Conservation (phyloP, 2,888 invertebrate species). For the Zygaena filipendulae region DNA sequence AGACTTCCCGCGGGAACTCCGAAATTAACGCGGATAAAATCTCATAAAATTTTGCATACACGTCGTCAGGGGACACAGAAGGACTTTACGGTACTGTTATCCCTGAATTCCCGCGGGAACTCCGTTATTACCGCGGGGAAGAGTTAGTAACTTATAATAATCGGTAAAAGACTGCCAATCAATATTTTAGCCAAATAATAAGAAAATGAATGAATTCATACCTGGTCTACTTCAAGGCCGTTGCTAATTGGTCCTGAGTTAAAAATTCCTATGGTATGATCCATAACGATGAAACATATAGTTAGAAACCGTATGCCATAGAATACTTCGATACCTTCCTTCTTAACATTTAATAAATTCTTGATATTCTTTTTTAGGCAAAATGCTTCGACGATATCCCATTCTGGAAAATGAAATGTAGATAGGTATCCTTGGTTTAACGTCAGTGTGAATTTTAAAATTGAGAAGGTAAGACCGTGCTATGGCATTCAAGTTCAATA, state of each 20-base stretch:
- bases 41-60: too few species aligned
- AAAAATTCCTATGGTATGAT: constrained; percentile 64
- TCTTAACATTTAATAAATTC: constrained; percentile 35
- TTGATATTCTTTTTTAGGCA: constrained; percentile 42
- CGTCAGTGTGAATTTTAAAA: background rate
- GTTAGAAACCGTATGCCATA: constrained; percentile 69
- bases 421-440: too few species aligned
- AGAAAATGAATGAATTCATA: constrained; percentile 23
- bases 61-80: too few species aligned
- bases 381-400: constrained; percentile 31
- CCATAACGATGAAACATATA: constrained; percentile 65
- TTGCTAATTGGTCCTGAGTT: constrained; percentile 67
- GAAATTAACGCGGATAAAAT: too few species aligned
- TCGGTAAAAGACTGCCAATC: too few species aligned
- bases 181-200: constrained; percentile 1
- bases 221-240: constrained; percentile 63
- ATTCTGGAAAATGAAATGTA: too few species aligned
- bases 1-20: too few species aligned
- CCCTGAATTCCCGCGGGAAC: too few species aligned
- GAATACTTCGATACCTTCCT: constrained; percentile 53
- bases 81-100: too few species aligned
- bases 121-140: too few species aligned
- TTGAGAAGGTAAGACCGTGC: background rate
- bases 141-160: too few species aligned
- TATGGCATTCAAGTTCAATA: background rate